Conservation (phyloP, 2,797 vertebrate genomes). For the Mallotus villosus region DNA sequence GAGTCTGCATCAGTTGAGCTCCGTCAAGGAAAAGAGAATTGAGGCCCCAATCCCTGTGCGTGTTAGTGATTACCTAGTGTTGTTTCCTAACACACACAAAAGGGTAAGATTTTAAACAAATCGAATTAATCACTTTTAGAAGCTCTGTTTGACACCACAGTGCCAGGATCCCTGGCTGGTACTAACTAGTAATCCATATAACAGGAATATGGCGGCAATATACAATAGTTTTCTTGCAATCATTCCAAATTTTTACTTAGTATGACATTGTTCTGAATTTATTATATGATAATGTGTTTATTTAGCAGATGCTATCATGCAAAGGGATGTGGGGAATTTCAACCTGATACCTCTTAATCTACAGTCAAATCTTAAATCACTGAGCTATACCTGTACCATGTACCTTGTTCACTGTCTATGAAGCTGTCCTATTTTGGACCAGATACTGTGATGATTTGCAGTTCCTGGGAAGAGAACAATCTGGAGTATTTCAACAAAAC, state of each 20-base stretch:
- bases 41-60: constrained; percentile 44
- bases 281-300: too few relatives aligned
- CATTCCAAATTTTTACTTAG: too few relatives aligned
- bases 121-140: constrained; percentile 30
- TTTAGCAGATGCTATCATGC: background rate
- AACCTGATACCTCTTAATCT: too few relatives aligned
- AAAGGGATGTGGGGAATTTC: constrained; percentile 22
- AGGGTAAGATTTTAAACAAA: constrained; percentile 53
- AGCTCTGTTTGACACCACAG: constrained; percentile 11
- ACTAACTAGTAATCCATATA: too few relatives aligned
- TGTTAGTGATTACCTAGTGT: constrained; percentile 38
- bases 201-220: too few relatives aligned
- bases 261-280: too few relatives aligned
- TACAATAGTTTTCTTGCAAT: too few relatives aligned
- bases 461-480: constrained; percentile 30
- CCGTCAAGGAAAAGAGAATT: constrained; percentile 58
- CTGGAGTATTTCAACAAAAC: constrained; percentile 4
- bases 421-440: constrained; percentile 17
- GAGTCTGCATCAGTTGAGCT: constrained; percentile 33
- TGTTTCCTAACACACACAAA: constrained; percentile 40
- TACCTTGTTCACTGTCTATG: too few relatives aligned
- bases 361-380: too few relatives aligned
- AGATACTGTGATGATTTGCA: constrained; percentile 34
- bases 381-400: too few relatives aligned
- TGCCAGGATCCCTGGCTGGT: too few relatives aligned